Evolutionary conservation across 2,113 vertebrate species (phyloP).

Genomic region (Saguinus midas): DNA sequence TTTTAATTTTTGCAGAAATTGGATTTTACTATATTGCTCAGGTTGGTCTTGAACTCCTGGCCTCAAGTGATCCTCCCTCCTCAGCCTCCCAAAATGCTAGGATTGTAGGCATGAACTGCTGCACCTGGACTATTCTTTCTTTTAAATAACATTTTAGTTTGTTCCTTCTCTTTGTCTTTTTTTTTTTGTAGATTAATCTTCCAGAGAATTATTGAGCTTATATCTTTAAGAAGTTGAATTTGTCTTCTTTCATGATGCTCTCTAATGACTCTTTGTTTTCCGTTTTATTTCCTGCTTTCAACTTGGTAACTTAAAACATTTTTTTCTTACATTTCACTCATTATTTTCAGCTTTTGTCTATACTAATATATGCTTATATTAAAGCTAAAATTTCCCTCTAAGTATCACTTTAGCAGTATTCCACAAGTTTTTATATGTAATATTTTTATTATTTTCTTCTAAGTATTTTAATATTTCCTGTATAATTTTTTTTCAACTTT

Average conservation of each 20-base stretch:
- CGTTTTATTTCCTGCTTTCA: conserved; percentile 19
- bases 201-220: background rate
- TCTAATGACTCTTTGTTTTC: background rate
- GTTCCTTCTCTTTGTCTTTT: background rate
- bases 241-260: background rate
- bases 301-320: background rate
- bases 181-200: background rate
- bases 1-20: no score
- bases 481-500: conserved; percentile 21
- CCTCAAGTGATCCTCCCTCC: no score
- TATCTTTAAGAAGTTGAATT: background rate
- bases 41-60: no score
- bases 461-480: background rate
- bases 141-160: conserved; percentile 29
- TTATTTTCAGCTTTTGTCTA: background rate
- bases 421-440: background rate
- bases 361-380: background rate
- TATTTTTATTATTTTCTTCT: background rate
- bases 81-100: no score
- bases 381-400: background rate
- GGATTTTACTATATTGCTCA: no score
- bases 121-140: no score
- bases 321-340: background rate
- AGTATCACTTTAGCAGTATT: background rate
- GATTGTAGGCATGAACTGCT: no score